Evolutionary conservation across 1,140 invertebrate genomes (phyloP), one percentile per base, ranked within the genome.

Genomic region (Halictus rubicundus): DNA sequence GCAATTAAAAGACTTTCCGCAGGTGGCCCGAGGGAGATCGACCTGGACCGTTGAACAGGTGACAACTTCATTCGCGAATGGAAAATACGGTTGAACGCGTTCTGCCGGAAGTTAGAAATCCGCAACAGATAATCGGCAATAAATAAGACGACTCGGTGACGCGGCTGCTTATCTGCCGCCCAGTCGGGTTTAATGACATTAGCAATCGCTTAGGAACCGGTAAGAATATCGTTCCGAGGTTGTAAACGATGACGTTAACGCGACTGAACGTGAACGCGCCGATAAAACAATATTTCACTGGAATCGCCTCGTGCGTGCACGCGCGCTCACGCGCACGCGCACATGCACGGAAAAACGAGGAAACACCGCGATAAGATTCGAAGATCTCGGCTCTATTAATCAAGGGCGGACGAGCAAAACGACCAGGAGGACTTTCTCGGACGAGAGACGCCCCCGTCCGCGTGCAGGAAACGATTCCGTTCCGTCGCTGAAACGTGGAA

Each of bases 401-500:
- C 37, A 46, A 14, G 19, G 25, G 16, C 60, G n/a, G 54, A 57
- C 54, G 54, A 57, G 21, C 63, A 8, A 52, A 65, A 73, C 21
- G 69, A 72, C 10, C 61, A 23, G 16, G 14, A 21, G 16, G 27
- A 21, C 49, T 27, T 3, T 25, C 27, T 61, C 19, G 37, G 46
- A 52, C 68, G 68, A 37, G 71, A 57, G 68, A 84, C 78, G 82
- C 78, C 82, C 68, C 83, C 82, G 75, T 81, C 21, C 32, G 46
- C 61, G 37, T 12, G 70, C 71, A 83, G 73, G 81, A 83, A 86
- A 86, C 81, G 85, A 80, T 78, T 86, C 77, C 84, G 81, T 86
- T 86, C 77, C 77, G 61, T 80, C 77, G 68, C 12, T 14, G 2
- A 68, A 74, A 83, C 83, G 84, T 86, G 77, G 84, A 86, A 86